Evolutionary conservation across 2,888 invertebrate genomes (phyloP).

Genomic region (Lasioglossum malachurum): DNA sequence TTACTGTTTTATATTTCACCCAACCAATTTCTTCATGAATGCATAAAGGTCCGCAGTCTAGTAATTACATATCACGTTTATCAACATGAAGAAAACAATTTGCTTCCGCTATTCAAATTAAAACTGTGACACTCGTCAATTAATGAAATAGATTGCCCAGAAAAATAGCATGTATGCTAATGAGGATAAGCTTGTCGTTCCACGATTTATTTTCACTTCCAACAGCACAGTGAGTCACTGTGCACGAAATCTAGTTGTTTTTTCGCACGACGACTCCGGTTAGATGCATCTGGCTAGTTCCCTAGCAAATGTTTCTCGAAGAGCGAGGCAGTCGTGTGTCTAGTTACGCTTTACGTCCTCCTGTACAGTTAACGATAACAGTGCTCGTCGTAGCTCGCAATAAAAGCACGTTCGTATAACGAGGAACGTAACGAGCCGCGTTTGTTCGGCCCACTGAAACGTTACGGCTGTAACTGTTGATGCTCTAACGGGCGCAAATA

Average conservation of each 20-base stretch:
- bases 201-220: neutral
- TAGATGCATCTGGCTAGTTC: neutral
- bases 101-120: no score
- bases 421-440: constrained; percentile 26
- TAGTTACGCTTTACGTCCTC: constrained; percentile 24
- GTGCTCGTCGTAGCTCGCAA: constrained; percentile 25
- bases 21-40: no score
- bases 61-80: neutral
- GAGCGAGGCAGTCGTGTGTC: neutral
- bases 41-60: no score
- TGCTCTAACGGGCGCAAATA: constrained; percentile 11
- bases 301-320: neutral
- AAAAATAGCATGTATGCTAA: neutral
- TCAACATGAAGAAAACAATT: neutral
- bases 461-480: constrained; percentile 28
- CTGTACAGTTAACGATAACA: constrained; percentile 45
- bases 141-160: neutral
- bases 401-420: constrained; percentile 48
- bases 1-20: no score
- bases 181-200: neutral
- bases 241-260: neutral
- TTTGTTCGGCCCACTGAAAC: constrained; percentile 26
- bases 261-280: neutral
- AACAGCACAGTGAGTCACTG: neutral
- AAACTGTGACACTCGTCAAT: neutral